These are phyloP conservation scores for Enchytraeus crypticus DNA, from an alignment of 2,888 invertebrate species.

Conservation along the genomic window DNA sequence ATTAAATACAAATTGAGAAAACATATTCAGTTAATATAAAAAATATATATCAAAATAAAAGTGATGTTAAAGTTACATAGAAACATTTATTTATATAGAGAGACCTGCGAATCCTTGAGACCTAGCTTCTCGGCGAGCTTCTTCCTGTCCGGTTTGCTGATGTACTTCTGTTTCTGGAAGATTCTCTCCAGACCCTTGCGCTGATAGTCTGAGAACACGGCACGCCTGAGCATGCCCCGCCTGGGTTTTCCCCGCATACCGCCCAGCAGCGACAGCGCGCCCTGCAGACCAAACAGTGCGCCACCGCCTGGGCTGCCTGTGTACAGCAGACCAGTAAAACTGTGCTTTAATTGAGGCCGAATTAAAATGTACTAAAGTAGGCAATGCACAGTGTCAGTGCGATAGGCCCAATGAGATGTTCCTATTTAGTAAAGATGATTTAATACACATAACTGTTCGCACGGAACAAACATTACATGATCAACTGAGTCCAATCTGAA, in stretches of 20 bases:
- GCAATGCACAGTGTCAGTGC: no score
- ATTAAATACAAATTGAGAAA: no score
- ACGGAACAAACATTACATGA: not conserved
- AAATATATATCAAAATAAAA: no score
- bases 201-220: slow-evolving; percentile 92
- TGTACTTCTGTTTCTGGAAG: slow-evolving; percentile 95
- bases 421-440: not conserved
- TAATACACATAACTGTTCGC: not conserved
- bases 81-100: no score
- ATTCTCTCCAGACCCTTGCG: slow-evolving; percentile 88
- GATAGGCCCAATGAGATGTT: no score
- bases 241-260: slow-evolving; percentile 61
- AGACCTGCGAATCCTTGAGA: slow-evolving; percentile 95
- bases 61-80: no score
- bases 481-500: no score
- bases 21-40: no score
- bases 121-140: slow-evolving; percentile 91
- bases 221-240: slow-evolving; percentile 89
- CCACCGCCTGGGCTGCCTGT: not conserved
- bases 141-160: slow-evolving; percentile 95
- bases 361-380: no score
- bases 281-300: slow-evolving; percentile 15
- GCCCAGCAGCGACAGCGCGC: slow-evolving; percentile 33
- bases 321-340: no score
- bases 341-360: no score